Conservation (phyloP, 2,113 vertebrate species). For the Brachyhypopomus gauderio region DNA sequence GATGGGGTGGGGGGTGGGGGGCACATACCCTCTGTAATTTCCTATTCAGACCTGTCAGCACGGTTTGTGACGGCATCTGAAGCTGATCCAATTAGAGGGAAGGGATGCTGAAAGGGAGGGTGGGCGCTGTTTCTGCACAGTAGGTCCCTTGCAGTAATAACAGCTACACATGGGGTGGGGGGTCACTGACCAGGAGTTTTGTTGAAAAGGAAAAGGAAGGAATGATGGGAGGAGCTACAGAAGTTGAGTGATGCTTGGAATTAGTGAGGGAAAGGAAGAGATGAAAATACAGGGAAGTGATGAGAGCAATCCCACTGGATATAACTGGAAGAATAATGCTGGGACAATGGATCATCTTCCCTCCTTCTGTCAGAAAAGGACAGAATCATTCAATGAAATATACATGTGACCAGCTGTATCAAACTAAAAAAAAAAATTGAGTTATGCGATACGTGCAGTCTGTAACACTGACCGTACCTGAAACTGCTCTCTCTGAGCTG, state of each 20-base stretch:
- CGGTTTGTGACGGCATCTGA: slow-evolving; percentile 37
- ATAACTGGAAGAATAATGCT: background rate
- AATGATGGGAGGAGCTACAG: slow-evolving; percentile 9
- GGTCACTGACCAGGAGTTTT: slow-evolving; percentile 1
- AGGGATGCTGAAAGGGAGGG: slow-evolving; percentile 23
- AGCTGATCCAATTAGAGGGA: slow-evolving; percentile 38
- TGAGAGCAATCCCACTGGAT: background rate
- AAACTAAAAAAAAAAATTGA: too few relatives aligned
- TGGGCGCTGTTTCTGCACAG: slow-evolving; percentile 19
- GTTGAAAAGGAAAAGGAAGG: background rate
- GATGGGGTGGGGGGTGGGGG: slow-evolving; percentile 1
- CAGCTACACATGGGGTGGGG: slow-evolving; percentile 17
- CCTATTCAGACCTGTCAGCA: slow-evolving; percentile 47
- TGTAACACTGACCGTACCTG: too few relatives aligned
- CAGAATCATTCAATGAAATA: too few relatives aligned
- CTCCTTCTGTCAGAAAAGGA: too few relatives aligned
- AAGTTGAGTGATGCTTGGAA: slow-evolving; percentile 63
- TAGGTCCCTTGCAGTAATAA: slow-evolving; percentile 21
- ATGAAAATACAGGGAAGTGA: slow-evolving; percentile 1
- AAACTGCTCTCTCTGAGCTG: too few relatives aligned
- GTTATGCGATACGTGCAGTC: background rate
- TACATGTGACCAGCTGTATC: too few relatives aligned
- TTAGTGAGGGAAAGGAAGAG: slow-evolving; percentile 49
- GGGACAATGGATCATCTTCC: too few relatives aligned
- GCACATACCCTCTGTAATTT: slow-evolving; percentile 40